phyloP scores from a whole-genome alignment of 2,888 invertebrate genomes.

The Peribatodes rhomboidaria region DNA sequence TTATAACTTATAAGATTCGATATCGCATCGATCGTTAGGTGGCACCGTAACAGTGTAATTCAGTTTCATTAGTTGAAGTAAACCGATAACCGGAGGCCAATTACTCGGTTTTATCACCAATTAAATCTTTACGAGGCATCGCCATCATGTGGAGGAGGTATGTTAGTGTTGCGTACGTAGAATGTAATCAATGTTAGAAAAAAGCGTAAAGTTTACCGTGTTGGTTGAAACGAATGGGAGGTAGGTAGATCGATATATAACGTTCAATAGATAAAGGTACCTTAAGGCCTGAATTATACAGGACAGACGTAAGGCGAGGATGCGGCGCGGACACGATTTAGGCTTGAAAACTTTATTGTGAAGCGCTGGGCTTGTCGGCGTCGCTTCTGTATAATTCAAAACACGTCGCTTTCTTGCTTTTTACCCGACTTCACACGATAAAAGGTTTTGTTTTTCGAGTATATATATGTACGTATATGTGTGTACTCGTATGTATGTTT shows the following conservation, averaged over 20 bases:
- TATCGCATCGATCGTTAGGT: conserved; percentile 68
- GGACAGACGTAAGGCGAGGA: too few relatives aligned
- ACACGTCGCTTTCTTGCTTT: too few relatives aligned
- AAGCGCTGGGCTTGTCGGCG: too few relatives aligned
- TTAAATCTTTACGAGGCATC: conserved; percentile 55
- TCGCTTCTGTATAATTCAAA: too few relatives aligned
- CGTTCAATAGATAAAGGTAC: conserved; percentile 33
- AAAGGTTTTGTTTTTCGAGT: too few relatives aligned
- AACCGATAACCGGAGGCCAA: conserved; percentile 46
- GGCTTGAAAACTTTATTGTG: too few relatives aligned
- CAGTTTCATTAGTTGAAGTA: conserved; percentile 16
- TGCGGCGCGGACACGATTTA: too few relatives aligned
- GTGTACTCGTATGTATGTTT: too few relatives aligned
- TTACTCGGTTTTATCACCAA: conserved; percentile 55
- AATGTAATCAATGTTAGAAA: conserved; percentile 24
- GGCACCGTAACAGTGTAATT: conserved; percentile 26
- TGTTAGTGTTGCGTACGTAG: conserved; percentile 19
- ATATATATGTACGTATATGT: too few relatives aligned
- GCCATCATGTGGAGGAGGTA: conserved; percentile 31
- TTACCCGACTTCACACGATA: too few relatives aligned
- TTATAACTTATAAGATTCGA: conserved; percentile 51
- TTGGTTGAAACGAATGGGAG: conserved; percentile 73
- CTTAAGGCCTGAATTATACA: too few relatives aligned
- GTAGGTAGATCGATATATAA: conserved; percentile 67
- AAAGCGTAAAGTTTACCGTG: conserved; percentile 64